A percentile compares a stretch with the other conserved stretches of the same genome.
Conservation (phyloP, 1,140 invertebrate species). For the Lethocerus indicus region DNA sequence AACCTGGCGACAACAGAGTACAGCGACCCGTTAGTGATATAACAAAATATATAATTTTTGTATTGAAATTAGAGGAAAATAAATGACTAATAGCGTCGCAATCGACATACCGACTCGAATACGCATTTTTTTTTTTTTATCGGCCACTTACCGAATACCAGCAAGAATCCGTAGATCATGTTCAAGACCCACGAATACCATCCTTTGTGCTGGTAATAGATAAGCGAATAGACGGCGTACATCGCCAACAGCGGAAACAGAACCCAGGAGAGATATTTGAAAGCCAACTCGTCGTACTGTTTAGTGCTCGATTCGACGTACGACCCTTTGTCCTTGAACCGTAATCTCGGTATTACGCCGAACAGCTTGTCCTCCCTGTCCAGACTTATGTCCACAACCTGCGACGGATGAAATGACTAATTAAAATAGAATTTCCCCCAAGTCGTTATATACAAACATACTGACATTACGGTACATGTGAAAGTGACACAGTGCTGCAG, state of each 20-base stretch:
- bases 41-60: too few relatives aligned
- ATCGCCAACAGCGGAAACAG: slow-evolving; percentile 83
- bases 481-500: too few relatives aligned
- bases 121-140: too few relatives aligned
- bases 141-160: slow-evolving; percentile 72
- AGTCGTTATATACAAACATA: not conserved
- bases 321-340: slow-evolving; percentile 85
- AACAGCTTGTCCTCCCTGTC: slow-evolving; percentile 53
- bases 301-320: slow-evolving; percentile 92
- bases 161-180: slow-evolving; percentile 94
- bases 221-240: slow-evolving; percentile 90
- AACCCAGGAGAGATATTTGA: slow-evolving; percentile 90
- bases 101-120: too few relatives aligned
- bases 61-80: too few relatives aligned
- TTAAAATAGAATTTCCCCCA: not conserved
- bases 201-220: slow-evolving; percentile 95
- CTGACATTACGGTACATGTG: too few relatives aligned
- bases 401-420: slow-evolving; percentile 12
- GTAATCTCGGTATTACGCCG: slow-evolving; percentile 65
- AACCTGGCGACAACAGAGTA: slow-evolving; percentile 38
- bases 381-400: slow-evolving; percentile 63
- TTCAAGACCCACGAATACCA: slow-evolving; percentile 91
- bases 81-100: too few relatives aligned
- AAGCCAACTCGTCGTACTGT: slow-evolving; percentile 88
- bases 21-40: not conserved